Base-by-base conservation (phyloP, 2,888 invertebrate genomes). In the Parnassius smintheus region DNA sequence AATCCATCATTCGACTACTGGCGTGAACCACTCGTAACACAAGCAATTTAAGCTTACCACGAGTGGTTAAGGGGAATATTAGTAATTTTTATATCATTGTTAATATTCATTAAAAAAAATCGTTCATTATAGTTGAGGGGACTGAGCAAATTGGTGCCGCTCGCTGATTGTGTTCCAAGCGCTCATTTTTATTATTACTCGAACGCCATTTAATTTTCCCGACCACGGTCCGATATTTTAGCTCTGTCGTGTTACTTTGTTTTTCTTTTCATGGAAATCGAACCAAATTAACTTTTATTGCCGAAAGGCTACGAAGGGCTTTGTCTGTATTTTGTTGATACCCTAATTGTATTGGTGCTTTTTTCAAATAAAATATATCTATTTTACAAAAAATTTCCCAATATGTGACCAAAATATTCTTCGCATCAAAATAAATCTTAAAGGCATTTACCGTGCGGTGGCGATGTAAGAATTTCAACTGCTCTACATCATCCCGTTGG, bases 111-210 rank as follows among this genome's bases (percentile, higher is more conserved):
- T n/a, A n/a, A n/a, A n/a, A 56, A 25, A 25, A 2, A 25, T 46
- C 52, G 44, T 60, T 52, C 52, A 56, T 41, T 56, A 49, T 22
- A 25, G 60, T 59, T 46, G 35, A 35, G 35, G 35, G 35, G 7
- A 35, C 59, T 49, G 11, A 57, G 64, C 61, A 66, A 68, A 70
- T 65, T 69, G 67, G 65, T 68, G 66, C 58, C 66, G 67, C 57
- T 66, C 69, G 50, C 59, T 72, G 72, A 70, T 70, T 71, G 71
- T 69, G 70, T 69, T 70, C 70, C 64, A 69, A 73, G 73, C 70
- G 71, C 69, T 73, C 73, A 73, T 75, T 76, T 78, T 78, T 77
- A 72, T 75, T 76, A 75, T 75, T 70, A 72, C 70, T 71, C 70
- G 68, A 65, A 63, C 70, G 66, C 70, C 74, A 71, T 76, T 78